A percentile compares a stretch with the other conserved stretches of the same genome.
phyloP scores from a whole-genome alignment of 2,888 invertebrate species.

The Hetaerina titia region DNA sequence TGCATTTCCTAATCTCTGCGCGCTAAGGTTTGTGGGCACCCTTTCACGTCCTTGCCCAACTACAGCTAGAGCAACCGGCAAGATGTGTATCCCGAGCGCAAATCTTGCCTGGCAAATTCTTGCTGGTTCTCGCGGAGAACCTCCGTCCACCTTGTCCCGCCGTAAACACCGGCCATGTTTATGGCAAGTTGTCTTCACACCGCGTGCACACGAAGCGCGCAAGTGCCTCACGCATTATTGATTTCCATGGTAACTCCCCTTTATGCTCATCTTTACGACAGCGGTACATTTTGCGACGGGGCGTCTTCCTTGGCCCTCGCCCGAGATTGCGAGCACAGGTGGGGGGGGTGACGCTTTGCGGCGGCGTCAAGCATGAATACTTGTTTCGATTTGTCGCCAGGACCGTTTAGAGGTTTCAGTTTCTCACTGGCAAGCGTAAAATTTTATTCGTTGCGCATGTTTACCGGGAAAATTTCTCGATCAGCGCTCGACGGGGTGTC shows the following conservation, averaged over 20 bases:
- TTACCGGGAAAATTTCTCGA: not conserved
- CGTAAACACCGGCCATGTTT: not conserved
- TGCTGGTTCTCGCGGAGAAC: not conserved
- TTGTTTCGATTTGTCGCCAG: conserved; percentile 24
- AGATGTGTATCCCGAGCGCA: no score
- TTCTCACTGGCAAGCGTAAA: not conserved
- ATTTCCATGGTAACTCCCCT: not conserved
- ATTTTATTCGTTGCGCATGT: conserved; percentile 12
- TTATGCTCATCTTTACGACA: conserved; percentile 11
- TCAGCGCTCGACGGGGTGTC: not conserved
- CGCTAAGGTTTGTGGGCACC: not conserved
- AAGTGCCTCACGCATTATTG: not conserved
- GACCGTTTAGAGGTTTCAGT: not conserved
- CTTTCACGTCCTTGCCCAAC: no score
- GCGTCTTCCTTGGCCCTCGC: not conserved
- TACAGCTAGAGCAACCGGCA: no score
- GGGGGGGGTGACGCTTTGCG: not conserved
- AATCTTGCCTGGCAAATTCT: not conserved
- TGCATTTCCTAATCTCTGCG: not conserved
- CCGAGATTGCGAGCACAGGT: not conserved
- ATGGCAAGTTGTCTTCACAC: not conserved
- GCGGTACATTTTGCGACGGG: not conserved
- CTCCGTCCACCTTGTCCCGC: not conserved
- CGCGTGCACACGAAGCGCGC: not conserved
- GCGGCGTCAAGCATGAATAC: not conserved